Percentiles rank a stretch among this genome's conserved stretches.
Evolutionary conservation across 2,113 vertebrate genomes (phyloP).

Genomic region (Arizona elegans): DNA sequence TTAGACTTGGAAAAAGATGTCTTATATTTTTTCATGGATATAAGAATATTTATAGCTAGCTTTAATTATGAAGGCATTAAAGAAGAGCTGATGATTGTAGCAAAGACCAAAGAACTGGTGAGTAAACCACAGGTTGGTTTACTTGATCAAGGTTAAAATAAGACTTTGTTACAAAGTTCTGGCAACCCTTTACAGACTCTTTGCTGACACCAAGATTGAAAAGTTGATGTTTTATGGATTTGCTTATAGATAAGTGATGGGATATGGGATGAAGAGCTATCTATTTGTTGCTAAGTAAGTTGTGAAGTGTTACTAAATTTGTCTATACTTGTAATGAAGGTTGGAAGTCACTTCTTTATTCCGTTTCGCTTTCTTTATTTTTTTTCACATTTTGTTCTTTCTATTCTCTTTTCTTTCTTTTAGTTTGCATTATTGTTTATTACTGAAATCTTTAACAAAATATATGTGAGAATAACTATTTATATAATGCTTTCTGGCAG

Average conservation of each 20-base stretch:
- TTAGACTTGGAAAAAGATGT: neutral
- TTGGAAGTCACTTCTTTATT: neutral
- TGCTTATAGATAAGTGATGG: neutral
- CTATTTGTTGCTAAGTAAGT: neutral
- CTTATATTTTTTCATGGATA: neutral
- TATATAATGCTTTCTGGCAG: slow-evolving; percentile 65
- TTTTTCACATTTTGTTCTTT: neutral
- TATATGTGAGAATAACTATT: neutral
- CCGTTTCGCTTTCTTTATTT: neutral
- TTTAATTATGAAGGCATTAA: neutral
- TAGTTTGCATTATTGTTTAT: neutral
- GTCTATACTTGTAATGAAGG: neutral
- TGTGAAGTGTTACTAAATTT: neutral
- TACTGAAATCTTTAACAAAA: neutral
- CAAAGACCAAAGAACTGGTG: neutral
- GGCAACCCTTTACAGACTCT: neutral
- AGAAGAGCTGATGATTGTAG: neutral
- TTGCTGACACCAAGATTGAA: neutral
- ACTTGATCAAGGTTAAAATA: neutral
- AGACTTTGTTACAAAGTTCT: neutral
- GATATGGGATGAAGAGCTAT: neutral
- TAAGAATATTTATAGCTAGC: neutral
- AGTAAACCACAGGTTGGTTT: neutral
- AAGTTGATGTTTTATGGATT: neutral
- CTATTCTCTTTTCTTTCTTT: neutral